These are phyloP conservation scores for Alaudala cheleensis DNA, from an alignment of 2,113 vertebrate species.

Conservation along the genomic window DNA sequence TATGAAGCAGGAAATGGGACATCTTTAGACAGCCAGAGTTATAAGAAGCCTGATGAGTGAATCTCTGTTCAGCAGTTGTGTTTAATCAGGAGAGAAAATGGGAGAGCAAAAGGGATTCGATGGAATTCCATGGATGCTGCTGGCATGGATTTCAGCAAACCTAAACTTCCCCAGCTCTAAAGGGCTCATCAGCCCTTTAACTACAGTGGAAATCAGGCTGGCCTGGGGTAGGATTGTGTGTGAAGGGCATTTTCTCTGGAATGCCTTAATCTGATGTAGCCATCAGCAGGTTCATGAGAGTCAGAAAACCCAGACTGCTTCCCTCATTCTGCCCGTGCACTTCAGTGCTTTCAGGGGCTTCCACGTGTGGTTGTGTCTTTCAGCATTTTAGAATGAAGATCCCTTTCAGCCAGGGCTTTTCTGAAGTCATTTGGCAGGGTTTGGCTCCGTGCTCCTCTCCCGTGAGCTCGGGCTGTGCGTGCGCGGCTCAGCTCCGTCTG, in stretches of 20 bases:
- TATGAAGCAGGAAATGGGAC: not conserved
- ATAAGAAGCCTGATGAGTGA: not conserved
- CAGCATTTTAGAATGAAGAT: slow-evolving; percentile 44
- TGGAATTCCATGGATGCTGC: not conserved
- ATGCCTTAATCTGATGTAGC: not conserved
- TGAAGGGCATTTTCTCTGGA: not conserved
- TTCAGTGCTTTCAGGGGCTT: not conserved
- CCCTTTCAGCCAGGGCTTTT: slow-evolving; percentile 39
- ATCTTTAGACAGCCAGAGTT: not conserved
- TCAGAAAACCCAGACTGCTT: not conserved
- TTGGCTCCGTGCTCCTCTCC: not conserved
- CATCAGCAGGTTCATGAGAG: not conserved
- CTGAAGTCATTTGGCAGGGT: slow-evolving; percentile 24
- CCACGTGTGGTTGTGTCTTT: not conserved
- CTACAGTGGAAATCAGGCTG: not conserved
- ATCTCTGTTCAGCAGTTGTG: not conserved
- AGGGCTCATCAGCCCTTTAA: not conserved
- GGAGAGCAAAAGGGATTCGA: not conserved
- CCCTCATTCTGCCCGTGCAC: not conserved
- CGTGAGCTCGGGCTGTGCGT: not conserved
- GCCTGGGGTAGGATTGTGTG: not conserved
- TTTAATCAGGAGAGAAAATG: not conserved
- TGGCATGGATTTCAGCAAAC: not conserved
- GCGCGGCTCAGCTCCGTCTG: not conserved
- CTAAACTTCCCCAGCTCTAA: not conserved